Evolutionary conservation across 2,113 vertebrate species (phyloP).

Genomic region (Cyanoderma ruficeps): DNA sequence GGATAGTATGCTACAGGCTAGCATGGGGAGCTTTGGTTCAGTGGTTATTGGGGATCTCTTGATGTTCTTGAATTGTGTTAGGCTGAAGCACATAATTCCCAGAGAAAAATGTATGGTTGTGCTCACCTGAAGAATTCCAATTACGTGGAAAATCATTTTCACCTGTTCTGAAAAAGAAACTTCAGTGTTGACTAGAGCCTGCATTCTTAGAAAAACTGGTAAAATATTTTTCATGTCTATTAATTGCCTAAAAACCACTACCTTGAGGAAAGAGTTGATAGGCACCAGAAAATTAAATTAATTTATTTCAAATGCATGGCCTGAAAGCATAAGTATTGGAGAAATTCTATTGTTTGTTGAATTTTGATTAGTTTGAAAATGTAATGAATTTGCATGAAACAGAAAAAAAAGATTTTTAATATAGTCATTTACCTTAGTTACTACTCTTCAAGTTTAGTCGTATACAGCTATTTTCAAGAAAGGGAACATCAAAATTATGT

Average conservation of each 20-base stretch:
- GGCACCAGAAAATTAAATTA: not conserved
- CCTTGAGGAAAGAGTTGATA: not conserved
- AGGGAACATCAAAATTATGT: not conserved
- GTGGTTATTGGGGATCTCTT: not conserved
- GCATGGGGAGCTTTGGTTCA: not conserved
- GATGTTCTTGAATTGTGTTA: not conserved
- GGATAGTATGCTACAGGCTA: not conserved
- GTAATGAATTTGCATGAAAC: not conserved
- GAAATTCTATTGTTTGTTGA: not conserved
- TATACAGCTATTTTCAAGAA: not conserved
- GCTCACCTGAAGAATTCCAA: not conserved
- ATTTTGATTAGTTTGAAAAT: not conserved
- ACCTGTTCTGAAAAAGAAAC: not conserved
- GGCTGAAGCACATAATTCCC: not conserved
- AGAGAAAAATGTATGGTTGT: not conserved
- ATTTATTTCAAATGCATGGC: not conserved
- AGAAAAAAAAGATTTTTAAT: not conserved
- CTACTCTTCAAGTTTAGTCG: not conserved
- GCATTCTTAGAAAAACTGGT: not conserved
- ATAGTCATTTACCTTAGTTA: not conserved
- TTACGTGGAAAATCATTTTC: not conserved
- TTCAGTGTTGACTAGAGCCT: not conserved
- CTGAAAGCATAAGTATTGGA: not conserved
- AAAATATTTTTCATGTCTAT: not conserved
- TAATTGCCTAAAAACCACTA: not conserved